Conservation (phyloP, 2,113 vertebrate species). For the Smithornis capensis region DNA sequence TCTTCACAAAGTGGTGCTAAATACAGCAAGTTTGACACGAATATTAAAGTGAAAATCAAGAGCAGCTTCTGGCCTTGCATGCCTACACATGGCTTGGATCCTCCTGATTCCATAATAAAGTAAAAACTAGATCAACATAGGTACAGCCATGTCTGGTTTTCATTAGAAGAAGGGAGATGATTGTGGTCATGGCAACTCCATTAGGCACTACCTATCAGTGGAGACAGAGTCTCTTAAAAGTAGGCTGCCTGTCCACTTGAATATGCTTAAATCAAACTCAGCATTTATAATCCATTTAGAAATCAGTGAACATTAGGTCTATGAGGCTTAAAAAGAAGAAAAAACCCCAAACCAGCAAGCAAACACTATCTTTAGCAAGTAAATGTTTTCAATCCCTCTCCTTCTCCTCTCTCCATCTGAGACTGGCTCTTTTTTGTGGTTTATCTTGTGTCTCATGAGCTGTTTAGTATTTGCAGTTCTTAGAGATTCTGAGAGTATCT, state of each 20-base stretch:
- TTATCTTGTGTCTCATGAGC: neutral
- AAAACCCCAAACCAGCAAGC: neutral
- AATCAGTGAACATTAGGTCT: neutral
- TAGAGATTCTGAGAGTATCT: neutral
- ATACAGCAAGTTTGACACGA: neutral
- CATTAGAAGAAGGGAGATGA: neutral
- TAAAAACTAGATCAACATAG: rapidly evolving
- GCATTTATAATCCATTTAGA: neutral
- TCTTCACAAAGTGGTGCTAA: neutral
- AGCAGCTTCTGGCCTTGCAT: neutral
- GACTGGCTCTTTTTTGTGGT: neutral
- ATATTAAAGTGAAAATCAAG: neutral
- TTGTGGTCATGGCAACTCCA: neutral
- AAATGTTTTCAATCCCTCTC: neutral
- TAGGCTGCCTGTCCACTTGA: neutral
- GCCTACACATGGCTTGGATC: neutral
- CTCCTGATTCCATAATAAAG: neutral
- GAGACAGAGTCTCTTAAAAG: neutral
- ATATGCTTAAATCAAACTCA: neutral
- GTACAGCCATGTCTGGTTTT: neutral
- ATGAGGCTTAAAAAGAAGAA: neutral
- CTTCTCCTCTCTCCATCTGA: neutral
- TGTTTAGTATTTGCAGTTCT: neutral
- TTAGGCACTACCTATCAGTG: neutral
- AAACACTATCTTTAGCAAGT: neutral